Evolutionary conservation across 2,888 invertebrate genomes (phyloP).

Genomic region (Odontomyia ornata): DNA sequence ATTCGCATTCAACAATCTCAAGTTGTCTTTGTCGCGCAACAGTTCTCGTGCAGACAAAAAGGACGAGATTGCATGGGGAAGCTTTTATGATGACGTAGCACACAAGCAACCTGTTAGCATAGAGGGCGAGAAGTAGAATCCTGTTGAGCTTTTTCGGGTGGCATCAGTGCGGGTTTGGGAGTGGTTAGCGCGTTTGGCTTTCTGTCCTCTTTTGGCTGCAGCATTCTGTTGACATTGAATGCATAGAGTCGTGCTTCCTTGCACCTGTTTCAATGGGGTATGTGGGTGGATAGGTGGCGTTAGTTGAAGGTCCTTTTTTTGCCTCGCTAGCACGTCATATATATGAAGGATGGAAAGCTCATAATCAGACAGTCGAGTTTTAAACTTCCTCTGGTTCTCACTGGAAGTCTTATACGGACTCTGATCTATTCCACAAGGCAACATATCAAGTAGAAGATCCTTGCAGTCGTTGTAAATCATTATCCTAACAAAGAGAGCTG

Average conservation of each 20-base stretch:
- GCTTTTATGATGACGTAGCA: conserved; percentile 24
- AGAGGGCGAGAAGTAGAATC: conserved; percentile 27
- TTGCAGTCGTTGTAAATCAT: neutral
- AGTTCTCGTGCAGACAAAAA: neutral
- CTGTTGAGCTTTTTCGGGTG: conserved; percentile 17
- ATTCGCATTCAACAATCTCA: conserved; percentile 39
- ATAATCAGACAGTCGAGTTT: conserved; percentile 63
- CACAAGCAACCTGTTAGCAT: conserved; percentile 40
- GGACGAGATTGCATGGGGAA: conserved; percentile 3
- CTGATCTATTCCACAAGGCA: conserved; percentile 6
- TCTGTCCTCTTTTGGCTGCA: neutral
- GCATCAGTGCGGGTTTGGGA: conserved; percentile 26
- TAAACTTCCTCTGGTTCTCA: conserved; percentile 60
- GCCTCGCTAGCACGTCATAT: conserved; percentile 48
- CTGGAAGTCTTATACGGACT: conserved; percentile 31
- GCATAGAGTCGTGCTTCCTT: conserved; percentile 21
- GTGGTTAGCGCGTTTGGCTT: conserved; percentile 24
- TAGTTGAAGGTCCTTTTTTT: conserved; percentile 43
- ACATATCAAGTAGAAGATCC: conserved; percentile 18
- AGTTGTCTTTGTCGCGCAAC: neutral
- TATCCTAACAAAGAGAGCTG: neutral
- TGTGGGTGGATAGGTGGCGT: conserved; percentile 44
- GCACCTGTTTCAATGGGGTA: neutral
- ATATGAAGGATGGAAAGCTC: conserved; percentile 58
- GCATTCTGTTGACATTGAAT: neutral